Percentiles rank a stretch among this genome's conserved stretches.
Conservation (phyloP, 2,113 vertebrate genomes). For the Callospermophilus lateralis region DNA sequence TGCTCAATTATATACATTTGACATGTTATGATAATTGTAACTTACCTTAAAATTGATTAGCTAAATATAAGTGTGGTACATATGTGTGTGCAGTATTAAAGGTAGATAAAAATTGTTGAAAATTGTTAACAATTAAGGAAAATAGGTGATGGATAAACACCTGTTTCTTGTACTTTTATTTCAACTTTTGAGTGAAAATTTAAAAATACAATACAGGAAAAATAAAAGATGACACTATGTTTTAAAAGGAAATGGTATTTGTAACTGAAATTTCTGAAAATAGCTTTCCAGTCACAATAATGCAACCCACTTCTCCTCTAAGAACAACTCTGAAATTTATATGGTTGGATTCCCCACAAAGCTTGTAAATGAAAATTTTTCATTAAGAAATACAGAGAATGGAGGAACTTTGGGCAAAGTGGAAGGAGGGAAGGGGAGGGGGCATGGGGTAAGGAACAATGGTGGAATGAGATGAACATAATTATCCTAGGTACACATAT, state of each 20-base stretch:
- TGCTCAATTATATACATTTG: not conserved
- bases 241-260: not conserved
- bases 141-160: not conserved
- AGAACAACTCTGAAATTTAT: not conserved
- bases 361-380: not conserved
- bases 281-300: not conserved
- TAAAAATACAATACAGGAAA: not conserved
- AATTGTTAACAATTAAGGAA: not conserved
- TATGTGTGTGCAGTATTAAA: not conserved
- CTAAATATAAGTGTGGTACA: not conserved
- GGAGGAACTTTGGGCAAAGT: too few species aligned
- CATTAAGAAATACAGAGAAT: not conserved
- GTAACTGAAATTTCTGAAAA: not conserved
- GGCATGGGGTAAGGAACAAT: too few species aligned
- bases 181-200: not conserved
- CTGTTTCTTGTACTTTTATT: not conserved
- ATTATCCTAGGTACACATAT: too few species aligned
- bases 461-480: too few species aligned
- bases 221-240: not conserved
- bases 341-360: not conserved
- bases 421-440: too few species aligned
- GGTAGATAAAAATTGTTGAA: not conserved
- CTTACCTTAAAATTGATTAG: not conserved
- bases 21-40: not conserved
- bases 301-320: not conserved